Evolutionary conservation across 1,140 invertebrate species (phyloP), one percentile per base, ranked within the genome.

Genomic region (Ips nitidus): DNA sequence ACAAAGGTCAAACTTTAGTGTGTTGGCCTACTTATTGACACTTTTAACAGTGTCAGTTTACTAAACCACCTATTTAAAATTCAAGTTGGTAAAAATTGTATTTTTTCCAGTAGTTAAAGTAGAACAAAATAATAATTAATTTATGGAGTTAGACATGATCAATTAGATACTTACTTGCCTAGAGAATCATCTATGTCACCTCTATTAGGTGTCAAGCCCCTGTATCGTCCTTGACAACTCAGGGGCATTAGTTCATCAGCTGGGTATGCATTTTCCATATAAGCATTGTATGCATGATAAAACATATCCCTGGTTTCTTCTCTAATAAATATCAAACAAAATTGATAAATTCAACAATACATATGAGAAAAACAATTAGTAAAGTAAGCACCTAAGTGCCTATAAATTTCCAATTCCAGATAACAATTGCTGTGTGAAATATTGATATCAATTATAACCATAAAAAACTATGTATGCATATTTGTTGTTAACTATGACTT

Each of bases 241-340:
- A 99, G 83, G 1, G 97, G 97, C 96, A 98, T 98, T 53, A 99
- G 83, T 83, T 99, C 97, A 86, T 99, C 97, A 40, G 96, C 96
- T 67, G 97, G 97, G 85, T 94, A 99, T 22, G 97, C 97, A 87
- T 98, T 93, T 73, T 93, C 88, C 95, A 98, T 98, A 75, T 99
- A 99, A 37, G 94, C 91, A 77, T 90, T 87, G 80, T 97, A 99
- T n/a, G 94, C 96, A 87, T 98, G 97, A 82, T 95, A 94, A 82
- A 98, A 98, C 95, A 98, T 97, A 76, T 94, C 91, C 53, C 92
- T 84, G 7, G 94, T 89, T 83, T 97, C 90, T 74, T 93, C 89
- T 79, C 93, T 94, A 77, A 60, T 37, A 36, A 69, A 59, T 22
- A 60, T 60, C 36, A 22, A 22, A 22, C 22, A 22, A 22, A 22